These are phyloP conservation scores for Onychorhynchus coronatus DNA, from an alignment of 2,113 vertebrate species.

Conservation along the genomic window DNA sequence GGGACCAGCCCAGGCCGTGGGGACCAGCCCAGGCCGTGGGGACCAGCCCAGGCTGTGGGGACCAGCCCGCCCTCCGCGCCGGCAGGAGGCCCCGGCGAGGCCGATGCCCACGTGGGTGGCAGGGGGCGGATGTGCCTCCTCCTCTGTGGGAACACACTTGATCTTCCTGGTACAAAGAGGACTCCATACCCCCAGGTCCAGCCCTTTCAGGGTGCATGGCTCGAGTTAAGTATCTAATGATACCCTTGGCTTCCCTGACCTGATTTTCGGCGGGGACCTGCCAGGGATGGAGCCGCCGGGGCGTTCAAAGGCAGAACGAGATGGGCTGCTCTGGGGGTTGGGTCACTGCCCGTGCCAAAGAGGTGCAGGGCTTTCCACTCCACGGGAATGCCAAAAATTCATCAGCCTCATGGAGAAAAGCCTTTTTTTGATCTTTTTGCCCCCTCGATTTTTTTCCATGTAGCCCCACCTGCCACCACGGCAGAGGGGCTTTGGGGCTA, in stretches of 20 bases:
- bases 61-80: background rate
- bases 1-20: background rate
- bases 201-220: background rate
- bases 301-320: background rate
- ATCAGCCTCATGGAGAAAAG: background rate
- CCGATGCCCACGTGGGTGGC: background rate
- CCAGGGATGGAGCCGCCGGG: background rate
- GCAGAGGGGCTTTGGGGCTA: background rate
- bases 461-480: background rate
- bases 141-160: background rate
- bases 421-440: background rate
- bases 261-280: background rate
- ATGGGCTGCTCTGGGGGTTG: background rate
- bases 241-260: background rate
- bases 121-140: background rate
- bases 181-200: background rate
- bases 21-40: background rate
- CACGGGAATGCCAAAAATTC: background rate
- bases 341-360: background rate
- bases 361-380: rapidly evolving
- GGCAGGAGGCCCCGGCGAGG: background rate
- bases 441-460: background rate
- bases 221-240: background rate
- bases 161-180: background rate
- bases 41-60: background rate